Conservation (phyloP, 2,113 vertebrate genomes). For the Trogon melanurus region DNA sequence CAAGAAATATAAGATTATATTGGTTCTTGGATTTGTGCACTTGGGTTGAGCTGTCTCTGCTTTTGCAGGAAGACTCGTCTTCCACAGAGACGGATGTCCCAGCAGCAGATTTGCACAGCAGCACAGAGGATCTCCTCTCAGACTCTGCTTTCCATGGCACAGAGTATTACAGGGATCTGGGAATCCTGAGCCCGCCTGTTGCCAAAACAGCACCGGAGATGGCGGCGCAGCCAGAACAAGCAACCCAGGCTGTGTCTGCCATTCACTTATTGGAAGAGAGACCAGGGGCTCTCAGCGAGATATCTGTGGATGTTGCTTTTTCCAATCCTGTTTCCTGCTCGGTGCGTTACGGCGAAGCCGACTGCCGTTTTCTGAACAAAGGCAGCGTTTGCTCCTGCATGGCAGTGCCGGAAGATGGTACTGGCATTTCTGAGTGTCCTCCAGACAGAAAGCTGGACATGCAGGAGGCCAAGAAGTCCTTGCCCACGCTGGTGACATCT, state of each 20-base stretch:
- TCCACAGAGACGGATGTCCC: conserved; percentile 76
- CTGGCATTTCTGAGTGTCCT: neutral
- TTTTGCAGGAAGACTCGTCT: conserved; percentile 74
- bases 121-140: conserved; percentile 82
- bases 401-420: neutral
- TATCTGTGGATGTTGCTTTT: neutral
- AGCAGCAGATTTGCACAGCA: conserved; percentile 71
- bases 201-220: neutral
- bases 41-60: neutral
- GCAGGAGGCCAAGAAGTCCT: conserved; percentile 62
- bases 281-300: neutral
- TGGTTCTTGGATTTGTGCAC: neutral
- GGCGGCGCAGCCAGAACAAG: neutral
- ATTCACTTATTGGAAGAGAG: neutral
- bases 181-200: neutral
- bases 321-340: neutral
- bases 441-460: neutral
- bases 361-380: neutral
- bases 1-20: neutral
- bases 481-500: conserved; percentile 79
- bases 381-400: neutral
- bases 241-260: neutral
- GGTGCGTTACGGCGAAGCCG: fast-evolving
- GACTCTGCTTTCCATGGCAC: conserved; percentile 80
- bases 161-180: conserved; percentile 85